phyloP scores from a whole-genome alignment of 2,113 vertebrate genomes.

The Dicentrarchus labrax region DNA sequence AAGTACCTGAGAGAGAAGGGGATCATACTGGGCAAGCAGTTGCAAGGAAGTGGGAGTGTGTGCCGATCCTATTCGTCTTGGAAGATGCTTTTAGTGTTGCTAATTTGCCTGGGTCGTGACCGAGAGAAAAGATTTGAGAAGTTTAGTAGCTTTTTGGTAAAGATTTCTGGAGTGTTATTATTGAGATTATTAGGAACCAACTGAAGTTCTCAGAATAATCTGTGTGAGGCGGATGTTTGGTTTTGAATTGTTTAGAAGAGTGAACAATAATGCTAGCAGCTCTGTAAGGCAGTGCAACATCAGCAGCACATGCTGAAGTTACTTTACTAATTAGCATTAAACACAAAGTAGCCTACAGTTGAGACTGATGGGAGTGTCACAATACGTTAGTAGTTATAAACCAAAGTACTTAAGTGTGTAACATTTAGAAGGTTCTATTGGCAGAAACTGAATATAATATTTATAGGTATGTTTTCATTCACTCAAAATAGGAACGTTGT shows the following conservation, averaged over 20 bases:
- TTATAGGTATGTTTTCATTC: no score
- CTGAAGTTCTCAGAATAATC: not conserved
- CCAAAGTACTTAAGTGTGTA: not conserved
- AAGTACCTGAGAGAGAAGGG: conserved; percentile 53
- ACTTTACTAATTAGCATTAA: not conserved
- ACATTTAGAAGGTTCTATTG: no score
- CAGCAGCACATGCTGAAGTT: no score
- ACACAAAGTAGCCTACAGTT: not conserved
- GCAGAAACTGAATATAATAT: no score
- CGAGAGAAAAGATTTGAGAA: conserved; percentile 14
- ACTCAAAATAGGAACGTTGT: no score
- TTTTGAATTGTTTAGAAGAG: not conserved
- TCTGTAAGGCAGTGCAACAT: no score
- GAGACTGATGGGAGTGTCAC: not conserved
- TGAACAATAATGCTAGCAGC: not conserved
- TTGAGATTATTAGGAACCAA: not conserved
- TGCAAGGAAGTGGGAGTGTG: not conserved
- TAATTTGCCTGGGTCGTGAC: conserved; percentile 26
- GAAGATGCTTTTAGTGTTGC: conserved; percentile 38
- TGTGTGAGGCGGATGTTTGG: not conserved
- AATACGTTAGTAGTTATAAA: not conserved
- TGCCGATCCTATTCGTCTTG: conserved; percentile 32
- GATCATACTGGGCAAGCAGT: conserved; percentile 18
- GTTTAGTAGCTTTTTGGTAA: no score
- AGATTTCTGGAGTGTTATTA: not conserved